Conservation (phyloP, 2,888 invertebrate genomes). For the Mesorhabditis belari region DNA sequence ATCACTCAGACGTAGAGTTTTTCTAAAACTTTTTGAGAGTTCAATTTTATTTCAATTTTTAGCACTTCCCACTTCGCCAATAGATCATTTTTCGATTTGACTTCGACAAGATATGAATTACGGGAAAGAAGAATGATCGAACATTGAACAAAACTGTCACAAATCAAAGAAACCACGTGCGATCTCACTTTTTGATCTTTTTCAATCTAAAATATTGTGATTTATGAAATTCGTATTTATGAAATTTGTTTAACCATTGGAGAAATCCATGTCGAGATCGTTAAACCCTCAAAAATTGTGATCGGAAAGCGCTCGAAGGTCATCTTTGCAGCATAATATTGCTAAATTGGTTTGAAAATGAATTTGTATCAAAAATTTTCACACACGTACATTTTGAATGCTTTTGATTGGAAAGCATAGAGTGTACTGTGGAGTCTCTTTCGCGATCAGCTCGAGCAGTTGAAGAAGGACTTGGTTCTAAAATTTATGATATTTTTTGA, state of each 20-base stretch:
- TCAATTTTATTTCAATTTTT: too few species aligned
- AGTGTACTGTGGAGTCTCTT: neutral
- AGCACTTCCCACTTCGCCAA: neutral
- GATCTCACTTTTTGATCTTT: neutral
- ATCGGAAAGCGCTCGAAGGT: neutral
- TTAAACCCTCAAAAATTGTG: neutral
- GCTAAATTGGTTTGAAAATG: too few species aligned
- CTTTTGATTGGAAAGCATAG: neutral
- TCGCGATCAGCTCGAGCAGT: neutral
- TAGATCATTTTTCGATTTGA: neutral
- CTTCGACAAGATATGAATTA: neutral
- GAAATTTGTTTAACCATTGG: neutral
- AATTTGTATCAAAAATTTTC: too few species aligned
- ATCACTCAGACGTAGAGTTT: neutral
- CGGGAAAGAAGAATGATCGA: neutral
- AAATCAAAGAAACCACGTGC: neutral
- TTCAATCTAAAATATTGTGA: neutral
- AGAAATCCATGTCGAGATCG: neutral
- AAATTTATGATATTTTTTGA: neutral
- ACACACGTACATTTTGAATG: neutral
- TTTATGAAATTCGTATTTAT: too few species aligned
- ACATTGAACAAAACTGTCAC: neutral
- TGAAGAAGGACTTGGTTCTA: neutral
- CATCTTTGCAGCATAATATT: neutral
- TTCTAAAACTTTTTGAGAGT: too few species aligned